phyloP scores from a whole-genome alignment of 2,113 vertebrate genomes.

The Thunnus thynnus region DNA sequence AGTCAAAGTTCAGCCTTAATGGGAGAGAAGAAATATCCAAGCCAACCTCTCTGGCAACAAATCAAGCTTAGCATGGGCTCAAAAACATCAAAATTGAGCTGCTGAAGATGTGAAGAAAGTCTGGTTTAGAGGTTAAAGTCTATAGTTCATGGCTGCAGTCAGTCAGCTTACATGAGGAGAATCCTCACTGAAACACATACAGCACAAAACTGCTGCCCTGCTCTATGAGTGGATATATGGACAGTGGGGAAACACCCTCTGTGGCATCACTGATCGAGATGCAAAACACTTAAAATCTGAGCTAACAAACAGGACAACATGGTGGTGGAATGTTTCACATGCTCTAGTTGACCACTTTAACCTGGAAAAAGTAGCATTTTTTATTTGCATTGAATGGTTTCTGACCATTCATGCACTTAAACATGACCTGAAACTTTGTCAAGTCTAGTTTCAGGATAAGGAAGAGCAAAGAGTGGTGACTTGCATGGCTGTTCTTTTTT shows the following conservation, averaged over 20 bases:
- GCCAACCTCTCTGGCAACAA: not conserved
- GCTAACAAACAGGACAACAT: too few species aligned
- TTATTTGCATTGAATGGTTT: too few species aligned
- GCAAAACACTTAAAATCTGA: not conserved
- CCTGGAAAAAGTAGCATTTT: too few species aligned
- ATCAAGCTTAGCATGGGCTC: conserved; percentile 14
- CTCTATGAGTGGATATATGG: not conserved
- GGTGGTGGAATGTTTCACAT: too few species aligned
- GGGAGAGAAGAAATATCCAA: not conserved
- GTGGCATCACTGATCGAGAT: not conserved
- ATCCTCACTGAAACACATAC: not conserved
- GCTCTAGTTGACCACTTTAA: too few species aligned
- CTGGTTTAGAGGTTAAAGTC: conserved; percentile 23
- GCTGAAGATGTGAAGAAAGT: conserved; percentile 5
- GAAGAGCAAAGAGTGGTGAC: too few species aligned
- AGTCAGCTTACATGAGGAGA: not conserved
- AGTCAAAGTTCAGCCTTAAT: conserved; percentile 7
- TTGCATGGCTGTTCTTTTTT: too few species aligned
- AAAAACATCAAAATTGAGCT: conserved; percentile 10
- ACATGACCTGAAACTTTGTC: too few species aligned
- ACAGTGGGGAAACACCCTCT: not conserved
- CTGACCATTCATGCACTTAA: too few species aligned
- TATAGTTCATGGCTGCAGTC: not conserved
- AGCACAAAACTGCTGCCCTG: not conserved
- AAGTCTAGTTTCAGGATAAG: too few species aligned